A percentile compares a stretch with the other conserved stretches of the same genome.
phyloP scores from a whole-genome alignment of 2,888 invertebrate genomes.

The Atherix ibis region DNA sequence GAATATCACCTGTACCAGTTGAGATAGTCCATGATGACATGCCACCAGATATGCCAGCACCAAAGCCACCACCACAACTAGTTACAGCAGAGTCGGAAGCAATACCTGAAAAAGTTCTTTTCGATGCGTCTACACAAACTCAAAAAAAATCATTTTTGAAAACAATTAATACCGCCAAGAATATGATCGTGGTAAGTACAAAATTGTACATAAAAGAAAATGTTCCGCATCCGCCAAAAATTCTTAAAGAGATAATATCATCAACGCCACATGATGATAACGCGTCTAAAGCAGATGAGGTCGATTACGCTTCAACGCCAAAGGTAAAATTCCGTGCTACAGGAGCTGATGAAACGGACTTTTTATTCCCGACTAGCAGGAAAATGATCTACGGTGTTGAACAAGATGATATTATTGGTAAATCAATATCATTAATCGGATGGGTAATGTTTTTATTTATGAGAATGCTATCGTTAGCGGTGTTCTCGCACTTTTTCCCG shows the following conservation, averaged over 20 bases:
- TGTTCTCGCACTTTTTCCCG: conserved; percentile 52
- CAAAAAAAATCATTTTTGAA: too few species aligned
- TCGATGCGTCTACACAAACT: too few species aligned
- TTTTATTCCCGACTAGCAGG: conserved; percentile 32
- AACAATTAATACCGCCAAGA: too few species aligned
- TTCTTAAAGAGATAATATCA: conserved; percentile 27
- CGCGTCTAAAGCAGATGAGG: conserved; percentile 8
- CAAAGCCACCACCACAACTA: conserved; percentile 36
- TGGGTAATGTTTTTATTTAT: conserved; percentile 64
- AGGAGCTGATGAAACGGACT: conserved; percentile 24
- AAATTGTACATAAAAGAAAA: conserved; percentile 38
- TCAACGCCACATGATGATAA: too few species aligned
- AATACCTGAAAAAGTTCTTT: too few species aligned
- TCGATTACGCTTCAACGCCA: conserved; percentile 4
- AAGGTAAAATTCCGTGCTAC: too few species aligned
- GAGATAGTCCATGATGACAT: too few species aligned
- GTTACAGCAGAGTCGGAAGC: too few species aligned
- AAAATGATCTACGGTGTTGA: conserved; percentile 48
- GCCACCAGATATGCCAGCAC: conserved; percentile 37
- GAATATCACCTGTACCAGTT: too few species aligned
- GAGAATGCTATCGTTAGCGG: conserved; percentile 51
- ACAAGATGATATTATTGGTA: conserved; percentile 57
- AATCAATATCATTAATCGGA: conserved; percentile 51
- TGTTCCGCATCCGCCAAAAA: conserved; percentile 35
- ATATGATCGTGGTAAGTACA: conserved; percentile 38